Base-by-base conservation (phyloP, 92 coral and sea anemone species). In the Pocillopora meandrina region DNA sequence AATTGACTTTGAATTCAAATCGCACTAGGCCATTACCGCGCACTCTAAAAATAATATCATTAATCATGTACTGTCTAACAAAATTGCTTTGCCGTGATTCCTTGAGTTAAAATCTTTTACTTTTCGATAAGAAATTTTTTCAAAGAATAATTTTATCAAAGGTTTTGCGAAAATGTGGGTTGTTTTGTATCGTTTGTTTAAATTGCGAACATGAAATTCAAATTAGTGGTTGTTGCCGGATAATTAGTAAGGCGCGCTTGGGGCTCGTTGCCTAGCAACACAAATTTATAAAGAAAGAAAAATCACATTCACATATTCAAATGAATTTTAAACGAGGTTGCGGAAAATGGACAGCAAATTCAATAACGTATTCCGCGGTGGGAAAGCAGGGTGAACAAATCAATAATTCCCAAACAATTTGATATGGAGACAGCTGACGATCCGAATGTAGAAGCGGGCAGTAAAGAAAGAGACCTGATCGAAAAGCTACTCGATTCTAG, bases 221-320 rank as follows among this genome's bases (percentile, higher is more conserved):
- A 72, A 72, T 72, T 47, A 72, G 3, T 10, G 5, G 31, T 42
- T 55, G 31, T 15, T 36, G 16, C n/a, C 10, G 21, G 65, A 56
- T 19, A 69, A 81, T 81, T 59, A 35, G 9, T 5, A 18, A 19
- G 16, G 31, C 65, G 70, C 66, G 77, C 69, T 58, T 71, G 17
- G 66, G 70, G 21, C 5, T 35, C 15, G 86, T 83, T 63, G 80
- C 86, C 73, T 74, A 74, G 86, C 80, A 74, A 83, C 86, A 52
- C 12, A n/a, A 83, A 82, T 73, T 58, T 49, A 36, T 60, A 21
- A 21, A 23, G 61, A 20, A 23, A 20, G 61, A 81, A 64, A 61
- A 64, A 61, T 35, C 64, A 74, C 52, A 82, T 79, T 36, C 80
- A 74, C 52, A 61, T 72, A 19, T 72, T 82, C 79, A 56, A 56